A percentile compares a stretch with the other conserved stretches of the same genome.
Evolutionary conservation across 2,888 invertebrate species (phyloP).

Genomic region (Epinotia brunnichana): DNA sequence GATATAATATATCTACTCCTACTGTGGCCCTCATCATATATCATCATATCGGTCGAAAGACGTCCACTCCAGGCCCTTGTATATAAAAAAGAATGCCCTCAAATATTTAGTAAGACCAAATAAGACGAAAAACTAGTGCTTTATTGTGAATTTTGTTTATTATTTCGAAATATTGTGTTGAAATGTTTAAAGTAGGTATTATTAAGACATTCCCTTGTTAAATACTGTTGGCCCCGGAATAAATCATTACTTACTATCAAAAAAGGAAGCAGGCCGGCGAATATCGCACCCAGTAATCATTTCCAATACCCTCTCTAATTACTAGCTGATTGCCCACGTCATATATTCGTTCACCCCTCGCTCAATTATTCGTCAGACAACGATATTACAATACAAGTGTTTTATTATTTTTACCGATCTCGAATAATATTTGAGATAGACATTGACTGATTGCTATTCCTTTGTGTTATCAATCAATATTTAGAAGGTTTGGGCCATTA

Average conservation of each 20-base stretch:
- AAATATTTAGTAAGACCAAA: too few relatives aligned
- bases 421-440: constrained; percentile 26
- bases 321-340: constrained; percentile 22
- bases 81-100: too few relatives aligned
- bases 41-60: too few relatives aligned
- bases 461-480: constrained; percentile 29
- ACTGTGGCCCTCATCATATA: too few relatives aligned
- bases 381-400: neutral
- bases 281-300: constrained; percentile 19
- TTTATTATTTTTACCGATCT: constrained; percentile 24
- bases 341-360: constrained; percentile 9
- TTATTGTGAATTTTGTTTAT: too few relatives aligned
- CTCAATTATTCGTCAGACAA: constrained; percentile 12
- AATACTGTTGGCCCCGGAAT: neutral
- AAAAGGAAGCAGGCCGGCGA: neutral
- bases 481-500: neutral
- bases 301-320: constrained; percentile 30
- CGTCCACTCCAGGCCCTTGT: too few relatives aligned
- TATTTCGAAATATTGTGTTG: too few relatives aligned
- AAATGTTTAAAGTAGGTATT: too few relatives aligned
- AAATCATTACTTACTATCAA: constrained; percentile 7
- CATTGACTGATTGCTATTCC: constrained; percentile 27
- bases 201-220: too few relatives aligned
- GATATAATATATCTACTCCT: too few relatives aligned
- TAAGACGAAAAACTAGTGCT: too few relatives aligned